Conservation (phyloP, 2,888 invertebrate genomes). For the Drosophila leonis region DNA sequence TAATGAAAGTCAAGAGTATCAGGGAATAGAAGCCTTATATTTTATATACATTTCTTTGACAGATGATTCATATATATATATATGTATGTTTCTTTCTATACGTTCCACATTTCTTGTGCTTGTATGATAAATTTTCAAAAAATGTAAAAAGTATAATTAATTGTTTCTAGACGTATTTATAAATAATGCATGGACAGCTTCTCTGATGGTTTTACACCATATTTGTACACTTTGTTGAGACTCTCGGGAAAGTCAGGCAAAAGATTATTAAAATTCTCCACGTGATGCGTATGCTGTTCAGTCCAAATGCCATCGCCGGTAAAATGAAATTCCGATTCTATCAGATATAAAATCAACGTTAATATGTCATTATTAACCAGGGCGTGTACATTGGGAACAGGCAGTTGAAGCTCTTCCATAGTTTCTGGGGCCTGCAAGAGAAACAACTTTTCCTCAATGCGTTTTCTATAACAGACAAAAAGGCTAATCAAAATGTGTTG, state of each 20-base stretch:
- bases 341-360: constrained; percentile 89
- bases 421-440: constrained; percentile 67
- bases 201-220: constrained; percentile 77
- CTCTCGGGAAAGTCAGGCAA: constrained; percentile 84
- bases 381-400: constrained; percentile 69
- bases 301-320: constrained; percentile 91
- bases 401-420: constrained; percentile 73
- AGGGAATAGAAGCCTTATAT: neutral
- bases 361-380: constrained; percentile 87
- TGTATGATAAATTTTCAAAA: neutral
- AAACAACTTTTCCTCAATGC: constrained; percentile 81
- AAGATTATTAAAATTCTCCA: constrained; percentile 84
- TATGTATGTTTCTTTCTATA: neutral
- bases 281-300: constrained; percentile 82
- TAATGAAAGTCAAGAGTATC: no score
- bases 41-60: neutral
- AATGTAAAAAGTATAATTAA: neutral
- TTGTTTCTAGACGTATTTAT: constrained; percentile 23
- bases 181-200: constrained; percentile 45
- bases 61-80: no score
- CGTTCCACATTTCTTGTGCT: neutral
- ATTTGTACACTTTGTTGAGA: constrained; percentile 81
- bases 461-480: constrained; percentile 67
- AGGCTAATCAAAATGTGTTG: neutral
- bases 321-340: constrained; percentile 91